phyloP scores from a whole-genome alignment of 2,888 invertebrate species.

The Pantelozetes paolii region DNA sequence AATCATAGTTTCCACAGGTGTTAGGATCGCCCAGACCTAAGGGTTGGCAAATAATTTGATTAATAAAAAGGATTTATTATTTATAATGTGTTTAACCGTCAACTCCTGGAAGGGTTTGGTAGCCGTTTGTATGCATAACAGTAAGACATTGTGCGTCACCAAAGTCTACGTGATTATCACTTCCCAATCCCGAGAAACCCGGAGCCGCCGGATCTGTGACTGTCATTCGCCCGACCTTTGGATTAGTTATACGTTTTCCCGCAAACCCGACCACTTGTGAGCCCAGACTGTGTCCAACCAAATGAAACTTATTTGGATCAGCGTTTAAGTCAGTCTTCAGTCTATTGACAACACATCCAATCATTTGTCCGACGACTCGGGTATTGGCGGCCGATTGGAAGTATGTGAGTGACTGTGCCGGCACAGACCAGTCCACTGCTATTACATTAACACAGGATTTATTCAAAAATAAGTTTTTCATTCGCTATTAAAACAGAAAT shows the following conservation, averaged over 20 bases:
- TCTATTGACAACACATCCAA: conserved; percentile 24
- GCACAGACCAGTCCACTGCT: conserved; percentile 34
- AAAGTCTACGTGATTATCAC: no score
- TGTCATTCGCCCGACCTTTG: conserved; percentile 23
- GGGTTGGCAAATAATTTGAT: no score
- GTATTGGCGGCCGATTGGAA: conserved; percentile 34
- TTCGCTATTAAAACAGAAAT: not conserved
- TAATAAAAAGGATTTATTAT: no score
- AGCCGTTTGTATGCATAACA: no score
- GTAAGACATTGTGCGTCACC: no score
- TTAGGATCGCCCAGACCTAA: no score
- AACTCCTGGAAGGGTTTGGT: no score
- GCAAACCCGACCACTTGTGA: conserved; percentile 32
- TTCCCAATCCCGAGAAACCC: conserved; percentile 10
- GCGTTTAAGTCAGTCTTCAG: not conserved
- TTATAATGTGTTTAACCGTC: no score
- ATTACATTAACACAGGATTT: conserved; percentile 37
- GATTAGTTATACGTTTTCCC: conserved; percentile 5
- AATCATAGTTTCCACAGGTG: no score
- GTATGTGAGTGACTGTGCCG: conserved; percentile 16
- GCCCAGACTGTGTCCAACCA: conserved; percentile 39
- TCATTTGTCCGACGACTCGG: conserved; percentile 27
- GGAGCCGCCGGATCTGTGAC: conserved; percentile 40
- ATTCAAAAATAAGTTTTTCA: not conserved
- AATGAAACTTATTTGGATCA: conserved; percentile 15